Evolutionary conservation across 1,140 invertebrate species (phyloP), one percentile per base, ranked within the genome.

Genomic region (Hydropsyche tenuis): DNA sequence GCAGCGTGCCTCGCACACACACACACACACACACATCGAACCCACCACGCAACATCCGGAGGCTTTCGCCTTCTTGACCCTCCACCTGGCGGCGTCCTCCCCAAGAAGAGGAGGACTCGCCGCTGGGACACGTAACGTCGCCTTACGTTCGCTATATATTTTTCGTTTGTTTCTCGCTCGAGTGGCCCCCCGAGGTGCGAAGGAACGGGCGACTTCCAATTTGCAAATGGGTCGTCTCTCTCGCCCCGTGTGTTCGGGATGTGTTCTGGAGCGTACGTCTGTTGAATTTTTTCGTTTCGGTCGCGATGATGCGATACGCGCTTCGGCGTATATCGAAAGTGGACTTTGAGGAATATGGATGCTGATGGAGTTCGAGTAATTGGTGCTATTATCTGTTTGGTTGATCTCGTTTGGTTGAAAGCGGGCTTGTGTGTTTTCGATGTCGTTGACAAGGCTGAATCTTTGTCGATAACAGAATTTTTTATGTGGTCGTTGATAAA

Each of bases 171-270:
- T 56, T 56, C 68, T 60, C 68, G 25, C 68, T 70, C 23, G 68
- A 56, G 65, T 68, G 65, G 37, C 65, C 65, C 65, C 65, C 45
- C 46, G 46, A 23, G 63, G n/a, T n/a, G 69, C 20, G 14, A 11
- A n/a, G 42, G 69, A 70, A 56, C 53, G 73, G 46, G 70, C 74
- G 65, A 60, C 18, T 70, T 73, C 75, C 75, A 73, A 76, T 76
- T 76, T 73, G 72, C 75, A 75, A 75, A 75, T 75, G 70, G 74
- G 51, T 68, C 65, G 65, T 68, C 18, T 22, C 22, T 37, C 30
- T 37, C 30, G 3, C 30, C 30, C 3, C 30, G 30, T 37, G 30
- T 9, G 3, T 37, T 37, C 9, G 3, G 30, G 3, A 37, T 9
- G 30, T 37, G 9, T 37, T 3, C 9, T 3, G 9, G 30, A 37